Evolutionary conservation across 1,140 invertebrate species (phyloP).

Genomic region (Drosophila nannoptera): DNA sequence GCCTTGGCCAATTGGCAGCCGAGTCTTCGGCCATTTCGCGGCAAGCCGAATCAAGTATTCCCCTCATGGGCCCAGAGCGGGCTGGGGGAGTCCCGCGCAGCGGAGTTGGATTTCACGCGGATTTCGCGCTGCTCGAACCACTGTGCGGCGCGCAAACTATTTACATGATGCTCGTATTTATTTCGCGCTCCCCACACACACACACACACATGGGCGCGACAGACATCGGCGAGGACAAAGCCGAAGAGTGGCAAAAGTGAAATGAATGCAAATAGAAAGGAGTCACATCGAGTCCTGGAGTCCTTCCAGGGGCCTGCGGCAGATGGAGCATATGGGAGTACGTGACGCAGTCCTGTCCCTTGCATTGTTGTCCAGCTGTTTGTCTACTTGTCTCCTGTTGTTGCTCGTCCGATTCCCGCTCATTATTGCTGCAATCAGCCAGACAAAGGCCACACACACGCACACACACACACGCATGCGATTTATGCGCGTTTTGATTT

Average conservation of each 20-base stretch:
- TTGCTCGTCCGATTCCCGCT: conserved; percentile 64
- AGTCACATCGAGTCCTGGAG: neutral
- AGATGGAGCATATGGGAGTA: conserved; percentile 12
- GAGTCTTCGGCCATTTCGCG: conserved; percentile 3
- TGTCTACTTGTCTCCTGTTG: conserved; percentile 41
- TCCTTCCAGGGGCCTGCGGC: too few relatives aligned
- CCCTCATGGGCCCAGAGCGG: too few relatives aligned
- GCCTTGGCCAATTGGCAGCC: conserved; percentile 2
- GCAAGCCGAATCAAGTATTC: neutral
- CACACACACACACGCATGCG: conserved; percentile 33
- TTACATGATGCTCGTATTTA: conserved; percentile 68
- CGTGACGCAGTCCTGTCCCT: conserved; percentile 34
- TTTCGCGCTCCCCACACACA: conserved; percentile 47
- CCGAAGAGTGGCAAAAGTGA: conserved; percentile 25
- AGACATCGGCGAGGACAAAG: conserved; percentile 16
- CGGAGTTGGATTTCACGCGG: neutral
- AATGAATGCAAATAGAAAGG: conserved; percentile 51
- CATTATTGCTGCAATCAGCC: conserved; percentile 72
- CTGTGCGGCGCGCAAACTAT: conserved; percentile 51
- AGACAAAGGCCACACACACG: conserved; percentile 35
- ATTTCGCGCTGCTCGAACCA: conserved; percentile 6
- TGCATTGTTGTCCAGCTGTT: conserved; percentile 41
- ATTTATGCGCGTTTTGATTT: conserved; percentile 70
- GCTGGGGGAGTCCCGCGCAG: neutral
- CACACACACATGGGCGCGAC: conserved; percentile 1